phyloP scores from a whole-genome alignment of 2,888 invertebrate genomes.

The Cheilosia scutellata region DNA sequence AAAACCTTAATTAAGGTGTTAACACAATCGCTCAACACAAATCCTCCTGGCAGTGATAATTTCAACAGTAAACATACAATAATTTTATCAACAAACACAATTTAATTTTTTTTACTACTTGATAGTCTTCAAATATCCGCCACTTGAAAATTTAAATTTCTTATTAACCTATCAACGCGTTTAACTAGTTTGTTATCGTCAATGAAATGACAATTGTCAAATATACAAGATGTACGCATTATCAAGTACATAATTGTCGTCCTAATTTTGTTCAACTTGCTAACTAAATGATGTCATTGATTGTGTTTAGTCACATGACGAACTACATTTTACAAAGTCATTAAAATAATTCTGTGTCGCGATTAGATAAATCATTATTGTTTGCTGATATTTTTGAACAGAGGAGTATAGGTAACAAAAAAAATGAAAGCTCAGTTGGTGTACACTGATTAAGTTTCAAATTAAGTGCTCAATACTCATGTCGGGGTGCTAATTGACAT shows the following conservation, averaged over 20 bases:
- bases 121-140: not conserved
- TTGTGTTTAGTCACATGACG: not conserved
- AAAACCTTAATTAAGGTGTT: conserved; percentile 4
- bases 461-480: not conserved
- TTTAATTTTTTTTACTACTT: not conserved
- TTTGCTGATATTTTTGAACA: not conserved
- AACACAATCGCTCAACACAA: not conserved
- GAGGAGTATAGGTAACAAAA: not conserved
- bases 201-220: not conserved
- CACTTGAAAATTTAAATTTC: not conserved
- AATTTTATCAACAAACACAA: conserved; percentile 1
- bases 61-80: not conserved
- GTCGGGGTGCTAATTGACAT: not conserved
- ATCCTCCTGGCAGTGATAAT: not conserved
- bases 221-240: not conserved
- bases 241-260: not conserved
- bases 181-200: not conserved
- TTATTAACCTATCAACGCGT: not conserved
- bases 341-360: not conserved
- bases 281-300: not conserved
- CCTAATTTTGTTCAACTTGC: not conserved
- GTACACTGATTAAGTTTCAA: not conserved
- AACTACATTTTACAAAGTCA: not conserved
- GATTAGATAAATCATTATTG: not conserved
- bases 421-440: not conserved